These are phyloP conservation scores for Orthosia incerta DNA, from an alignment of 2,888 invertebrate species.

Conservation along the genomic window DNA sequence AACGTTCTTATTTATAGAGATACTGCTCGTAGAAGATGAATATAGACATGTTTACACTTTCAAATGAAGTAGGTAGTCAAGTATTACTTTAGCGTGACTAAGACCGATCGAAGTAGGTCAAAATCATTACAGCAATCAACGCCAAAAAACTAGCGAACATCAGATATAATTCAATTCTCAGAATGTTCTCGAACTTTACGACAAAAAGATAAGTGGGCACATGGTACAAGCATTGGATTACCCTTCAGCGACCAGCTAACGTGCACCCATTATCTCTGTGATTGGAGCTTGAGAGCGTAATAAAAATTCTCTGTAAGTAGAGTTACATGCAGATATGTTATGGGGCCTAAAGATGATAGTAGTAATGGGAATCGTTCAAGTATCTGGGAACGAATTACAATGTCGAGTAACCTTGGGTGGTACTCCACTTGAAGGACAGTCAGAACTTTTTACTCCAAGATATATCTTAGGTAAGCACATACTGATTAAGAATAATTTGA, in stretches of 20 bases:
- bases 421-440: background rate
- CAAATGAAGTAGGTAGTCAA: slow-evolving; percentile 23
- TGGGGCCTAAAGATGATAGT: slow-evolving; percentile 58
- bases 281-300: slow-evolving; percentile 85
- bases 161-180: slow-evolving; percentile 59
- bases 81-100: slow-evolving; percentile 68
- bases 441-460: background rate
- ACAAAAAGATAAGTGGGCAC: slow-evolving; percentile 74
- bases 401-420: background rate
- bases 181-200: slow-evolving; percentile 67
- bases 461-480: slow-evolving; percentile 3
- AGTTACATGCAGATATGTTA: slow-evolving; percentile 63
- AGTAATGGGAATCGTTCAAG: slow-evolving; percentile 62
- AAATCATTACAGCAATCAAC: slow-evolving; percentile 86
- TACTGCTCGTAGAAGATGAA: slow-evolving; percentile 28
- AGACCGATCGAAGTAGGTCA: slow-evolving; percentile 81
- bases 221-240: slow-evolving; percentile 84
- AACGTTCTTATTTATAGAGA: slow-evolving; percentile 41
- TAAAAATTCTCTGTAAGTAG: slow-evolving; percentile 79
- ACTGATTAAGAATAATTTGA: slow-evolving; percentile 33
- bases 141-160: slow-evolving; percentile 77
- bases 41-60: slow-evolving; percentile 61
- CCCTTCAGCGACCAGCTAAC: slow-evolving; percentile 79
- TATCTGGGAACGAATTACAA: slow-evolving; percentile 68
- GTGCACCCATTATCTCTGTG: slow-evolving; percentile 84